These are phyloP conservation scores for Natator depressus DNA, from an alignment of 2,113 vertebrate species.

Conservation along the genomic window DNA sequence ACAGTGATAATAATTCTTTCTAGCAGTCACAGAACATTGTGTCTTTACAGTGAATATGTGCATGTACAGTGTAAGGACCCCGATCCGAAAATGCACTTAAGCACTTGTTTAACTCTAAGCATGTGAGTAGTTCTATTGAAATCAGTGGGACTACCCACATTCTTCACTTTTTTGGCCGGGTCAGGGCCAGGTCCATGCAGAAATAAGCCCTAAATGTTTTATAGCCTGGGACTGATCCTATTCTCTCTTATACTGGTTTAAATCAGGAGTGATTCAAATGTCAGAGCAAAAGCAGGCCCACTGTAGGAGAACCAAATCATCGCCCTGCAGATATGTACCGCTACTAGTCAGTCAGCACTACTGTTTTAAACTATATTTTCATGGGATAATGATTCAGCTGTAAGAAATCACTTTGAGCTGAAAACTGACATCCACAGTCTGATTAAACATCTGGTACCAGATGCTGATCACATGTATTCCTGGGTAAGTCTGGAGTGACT, in stretches of 20 bases:
- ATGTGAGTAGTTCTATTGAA: neutral
- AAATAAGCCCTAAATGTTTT: neutral
- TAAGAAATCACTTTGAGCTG: constrained; percentile 34
- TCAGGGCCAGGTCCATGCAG: neutral
- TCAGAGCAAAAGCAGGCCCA: neutral
- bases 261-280: neutral
- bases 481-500: neutral
- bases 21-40: neutral
- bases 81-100: neutral
- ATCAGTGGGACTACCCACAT: neutral
- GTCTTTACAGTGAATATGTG: neutral
- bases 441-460: constrained; percentile 43
- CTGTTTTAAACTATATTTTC: neutral
- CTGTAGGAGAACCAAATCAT: neutral
- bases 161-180: neutral
- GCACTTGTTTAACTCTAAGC: neutral
- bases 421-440: constrained; percentile 18
- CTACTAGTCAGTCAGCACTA: neutral
- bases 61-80: neutral
- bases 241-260: neutral
- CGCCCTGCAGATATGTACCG: neutral
- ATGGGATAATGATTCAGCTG: constrained; percentile 12
- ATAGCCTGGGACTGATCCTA: neutral
- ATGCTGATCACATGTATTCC: neutral
- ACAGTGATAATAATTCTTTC: neutral